phyloP scores from a whole-genome alignment of 2,797 vertebrate species.

The Neoniphon sammara region DNA sequence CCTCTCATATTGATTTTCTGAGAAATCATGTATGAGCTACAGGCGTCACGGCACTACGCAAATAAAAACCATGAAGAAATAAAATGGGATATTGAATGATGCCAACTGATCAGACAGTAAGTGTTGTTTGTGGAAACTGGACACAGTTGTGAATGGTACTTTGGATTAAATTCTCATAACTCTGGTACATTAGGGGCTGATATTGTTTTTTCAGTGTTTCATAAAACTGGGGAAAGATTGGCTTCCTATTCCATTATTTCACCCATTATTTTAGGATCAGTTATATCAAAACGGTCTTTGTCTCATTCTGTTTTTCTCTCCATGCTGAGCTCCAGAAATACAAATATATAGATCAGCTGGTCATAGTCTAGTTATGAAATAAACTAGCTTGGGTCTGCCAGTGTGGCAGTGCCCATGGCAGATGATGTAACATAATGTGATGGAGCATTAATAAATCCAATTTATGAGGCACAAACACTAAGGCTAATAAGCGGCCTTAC shows the following conservation, averaged over 20 bases:
- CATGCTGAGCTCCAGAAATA: no score
- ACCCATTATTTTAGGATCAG: background rate
- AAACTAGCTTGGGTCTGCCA: background rate
- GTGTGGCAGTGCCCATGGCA: background rate
- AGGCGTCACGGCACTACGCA: background rate
- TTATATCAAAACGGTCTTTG: no score
- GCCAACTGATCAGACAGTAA: no score
- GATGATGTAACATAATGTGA: constrained; percentile 30
- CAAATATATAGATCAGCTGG: background rate
- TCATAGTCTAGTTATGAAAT: background rate
- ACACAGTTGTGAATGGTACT: background rate
- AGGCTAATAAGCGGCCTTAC: background rate
- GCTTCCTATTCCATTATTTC: background rate
- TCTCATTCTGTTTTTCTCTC: no score
- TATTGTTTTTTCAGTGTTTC: background rate
- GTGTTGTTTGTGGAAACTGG: background rate
- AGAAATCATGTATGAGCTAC: background rate
- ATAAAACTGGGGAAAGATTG: background rate
- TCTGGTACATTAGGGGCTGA: background rate
- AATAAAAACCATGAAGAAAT: background rate
- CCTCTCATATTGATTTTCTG: background rate
- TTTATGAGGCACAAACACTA: constrained; percentile 32
- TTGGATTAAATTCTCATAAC: background rate
- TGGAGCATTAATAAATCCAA: constrained; percentile 16
- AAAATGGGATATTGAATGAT: background rate